A percentile compares a stretch with the other conserved stretches of the same genome.
Conservation (phyloP, 2,113 vertebrate species). For the Meriones unguiculatus region DNA sequence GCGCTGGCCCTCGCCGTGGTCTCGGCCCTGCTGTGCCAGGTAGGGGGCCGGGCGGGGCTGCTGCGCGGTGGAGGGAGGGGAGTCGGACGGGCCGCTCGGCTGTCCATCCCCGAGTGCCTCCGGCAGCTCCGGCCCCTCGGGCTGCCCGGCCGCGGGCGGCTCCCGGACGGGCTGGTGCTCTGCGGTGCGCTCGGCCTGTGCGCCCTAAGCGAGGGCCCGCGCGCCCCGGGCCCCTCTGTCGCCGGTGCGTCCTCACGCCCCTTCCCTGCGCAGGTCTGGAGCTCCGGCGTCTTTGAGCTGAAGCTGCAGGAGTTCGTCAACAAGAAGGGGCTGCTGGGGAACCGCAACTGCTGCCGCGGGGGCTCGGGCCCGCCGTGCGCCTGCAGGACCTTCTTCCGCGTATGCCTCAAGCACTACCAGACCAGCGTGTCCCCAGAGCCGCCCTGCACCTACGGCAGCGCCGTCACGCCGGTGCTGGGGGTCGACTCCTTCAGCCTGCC, state of each 20-base stretch:
- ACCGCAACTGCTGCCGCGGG: constrained; percentile 94
- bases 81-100: neutral
- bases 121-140: neutral
- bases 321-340: constrained; percentile 94
- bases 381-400: constrained; percentile 98
- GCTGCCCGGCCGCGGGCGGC: neutral
- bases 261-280: constrained; percentile 88
- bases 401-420: constrained; percentile 99
- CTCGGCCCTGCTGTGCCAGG: constrained; percentile 93
- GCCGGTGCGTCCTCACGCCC: neutral
- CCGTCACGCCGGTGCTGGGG: constrained; percentile 96
- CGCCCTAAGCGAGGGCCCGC: neutral
- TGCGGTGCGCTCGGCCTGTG: neutral
- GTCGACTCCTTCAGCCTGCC: constrained; percentile 98
- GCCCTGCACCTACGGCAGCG: constrained; percentile 97
- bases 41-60: constrained; percentile 80
- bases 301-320: constrained; percentile 99
- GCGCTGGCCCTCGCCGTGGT: constrained; percentile 90
- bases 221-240: neutral
- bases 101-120: neutral
- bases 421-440: constrained; percentile 97
- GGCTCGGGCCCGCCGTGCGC: constrained; percentile 92
- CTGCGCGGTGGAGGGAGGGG: constrained; percentile 12
- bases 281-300: constrained; percentile 98
- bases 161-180: neutral